Conservation (phyloP, 2,888 invertebrate species). For the Phortica okadai region DNA sequence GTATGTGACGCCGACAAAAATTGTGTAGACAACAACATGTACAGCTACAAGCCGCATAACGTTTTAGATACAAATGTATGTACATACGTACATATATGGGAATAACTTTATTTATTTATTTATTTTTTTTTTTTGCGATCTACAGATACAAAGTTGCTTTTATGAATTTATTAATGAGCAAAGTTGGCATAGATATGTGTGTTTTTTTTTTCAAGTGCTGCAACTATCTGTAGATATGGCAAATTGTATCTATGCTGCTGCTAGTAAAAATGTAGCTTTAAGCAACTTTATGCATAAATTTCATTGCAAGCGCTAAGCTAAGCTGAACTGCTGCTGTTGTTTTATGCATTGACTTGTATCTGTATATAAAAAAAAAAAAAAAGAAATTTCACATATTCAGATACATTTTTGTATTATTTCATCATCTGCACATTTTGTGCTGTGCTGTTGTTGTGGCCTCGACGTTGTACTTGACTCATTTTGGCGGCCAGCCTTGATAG, state of each 20-base stretch:
- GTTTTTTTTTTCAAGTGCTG: neutral
- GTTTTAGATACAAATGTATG: neutral
- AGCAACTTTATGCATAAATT: neutral
- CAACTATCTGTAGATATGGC: too few relatives aligned
- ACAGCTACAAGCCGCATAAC: neutral
- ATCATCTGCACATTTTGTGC: neutral
- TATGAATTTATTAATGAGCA: slow-evolving; percentile 33
- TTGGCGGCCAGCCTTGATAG: slow-evolving; percentile 14
- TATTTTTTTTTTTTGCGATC: slow-evolving; percentile 5
- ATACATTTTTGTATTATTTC: neutral
- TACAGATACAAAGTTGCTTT: slow-evolving; percentile 4
- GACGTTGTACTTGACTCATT: slow-evolving; percentile 12
- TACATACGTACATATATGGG: neutral
- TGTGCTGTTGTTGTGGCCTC: neutral
- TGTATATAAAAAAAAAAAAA: neutral
- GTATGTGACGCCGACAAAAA: neutral
- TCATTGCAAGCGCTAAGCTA: neutral
- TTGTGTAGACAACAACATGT: neutral
- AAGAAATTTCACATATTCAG: neutral
- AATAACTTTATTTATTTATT: neutral
- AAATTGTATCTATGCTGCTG: neutral
- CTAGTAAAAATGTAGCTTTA: neutral
- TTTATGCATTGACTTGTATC: neutral
- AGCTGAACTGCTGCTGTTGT: too few relatives aligned
- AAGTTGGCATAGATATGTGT: slow-evolving; percentile 21